Base-by-base conservation (phyloP, 2,113 vertebrate genomes). In the Lampris incognitus region DNA sequence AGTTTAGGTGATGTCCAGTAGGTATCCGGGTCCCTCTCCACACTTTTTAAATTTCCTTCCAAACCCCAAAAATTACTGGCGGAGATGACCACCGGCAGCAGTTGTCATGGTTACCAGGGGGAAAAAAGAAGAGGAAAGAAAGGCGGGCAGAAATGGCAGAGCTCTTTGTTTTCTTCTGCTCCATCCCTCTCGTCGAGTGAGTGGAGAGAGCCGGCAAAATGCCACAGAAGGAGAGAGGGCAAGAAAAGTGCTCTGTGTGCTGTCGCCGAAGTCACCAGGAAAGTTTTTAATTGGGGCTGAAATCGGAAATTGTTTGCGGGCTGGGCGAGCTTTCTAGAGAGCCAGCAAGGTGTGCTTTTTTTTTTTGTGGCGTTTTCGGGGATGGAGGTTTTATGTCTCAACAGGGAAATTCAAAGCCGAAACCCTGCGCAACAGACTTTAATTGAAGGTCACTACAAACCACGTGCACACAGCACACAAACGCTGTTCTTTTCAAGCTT, bases 281-380 rank as follows among this genome's bases (percentile, higher is more conserved):
- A 83, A 79, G 66, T 89, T 87, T 90, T 91, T 87, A 85, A 90
- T 88, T 81, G 86, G 82, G 61, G 61, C 41, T 71, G 75, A 89
- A 84, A 77, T 73, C 24, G 24, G 24, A 24, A 24, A 24, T 59
- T 75, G 72, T 57, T 39, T 55, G 55, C 57, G 72, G 69, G 63
- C 7, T 44, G 44, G 69, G 37, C 10, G 1, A 2, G 56, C 66
- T 70, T 66, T 5, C 48, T 41, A 69, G 13, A 56, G 40, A 49
- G 66, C 84, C 37, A 64, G 59, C 64, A 62, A 70, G 66, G 77
- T 76, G 62, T 80, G 73, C 81, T 78, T 70, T 78, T 86, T 78
- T 86, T 46, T 81, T 63, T 39, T 67, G 24, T 71, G 72, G 65
- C 79, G 69, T 66, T 84, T 69, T 74, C 24, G 0, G 24, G 24